phyloP scores from a whole-genome alignment of 1,140 invertebrate species.

The Tetramorium simillimum region DNA sequence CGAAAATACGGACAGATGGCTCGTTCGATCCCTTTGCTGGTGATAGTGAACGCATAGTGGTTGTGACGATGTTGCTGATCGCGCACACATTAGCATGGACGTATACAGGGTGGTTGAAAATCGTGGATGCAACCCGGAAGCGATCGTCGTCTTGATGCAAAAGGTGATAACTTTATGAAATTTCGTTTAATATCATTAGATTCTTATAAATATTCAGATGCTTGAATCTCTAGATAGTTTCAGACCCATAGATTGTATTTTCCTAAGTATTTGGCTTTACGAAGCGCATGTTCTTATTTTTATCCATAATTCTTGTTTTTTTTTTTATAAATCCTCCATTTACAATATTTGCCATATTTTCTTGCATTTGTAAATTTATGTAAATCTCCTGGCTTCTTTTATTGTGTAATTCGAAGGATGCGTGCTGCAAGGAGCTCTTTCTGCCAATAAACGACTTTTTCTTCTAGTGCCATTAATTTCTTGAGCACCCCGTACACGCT shows the following conservation, averaged over 20 bases:
- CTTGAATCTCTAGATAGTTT: not conserved
- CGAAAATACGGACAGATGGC: conserved; percentile 77
- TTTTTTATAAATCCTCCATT: not conserved
- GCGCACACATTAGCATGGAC: conserved; percentile 31
- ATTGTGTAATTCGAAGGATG: not conserved
- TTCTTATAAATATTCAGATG: not conserved
- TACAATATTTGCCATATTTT: not conserved
- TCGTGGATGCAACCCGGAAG: conserved; percentile 5
- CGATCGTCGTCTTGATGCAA: not conserved
- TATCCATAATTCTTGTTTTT: not conserved
- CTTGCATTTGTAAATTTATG: not conserved
- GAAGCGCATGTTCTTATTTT: not conserved
- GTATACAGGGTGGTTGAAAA: conserved; percentile 46
- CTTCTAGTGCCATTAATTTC: conserved; percentile 19
- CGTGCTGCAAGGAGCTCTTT: not conserved
- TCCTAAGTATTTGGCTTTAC: not conserved
- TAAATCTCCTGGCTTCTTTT: not conserved
- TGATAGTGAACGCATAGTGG: conserved; percentile 55
- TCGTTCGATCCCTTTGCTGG: conserved; percentile 59
- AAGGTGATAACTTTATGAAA: not conserved
- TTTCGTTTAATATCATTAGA: not conserved
- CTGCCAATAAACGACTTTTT: not conserved
- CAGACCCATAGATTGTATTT: not conserved
- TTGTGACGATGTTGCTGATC: conserved; percentile 59
- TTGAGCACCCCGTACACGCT: conserved; percentile 32